Evolutionary conservation across 2,113 vertebrate genomes (phyloP).

Genomic region (Strix uralensis): DNA sequence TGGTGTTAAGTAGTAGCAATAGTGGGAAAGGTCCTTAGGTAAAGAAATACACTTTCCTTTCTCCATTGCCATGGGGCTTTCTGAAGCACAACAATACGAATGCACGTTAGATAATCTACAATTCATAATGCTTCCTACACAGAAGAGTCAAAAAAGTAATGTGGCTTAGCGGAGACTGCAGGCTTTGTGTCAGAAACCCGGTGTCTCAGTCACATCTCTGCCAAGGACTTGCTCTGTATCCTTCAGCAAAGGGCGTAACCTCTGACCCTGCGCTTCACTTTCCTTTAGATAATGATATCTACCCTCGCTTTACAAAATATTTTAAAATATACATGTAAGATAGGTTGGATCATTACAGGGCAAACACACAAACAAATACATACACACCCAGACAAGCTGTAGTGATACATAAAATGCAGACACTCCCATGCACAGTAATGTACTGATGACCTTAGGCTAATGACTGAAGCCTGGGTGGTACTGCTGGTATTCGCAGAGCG

Average conservation of each 20-base stretch:
- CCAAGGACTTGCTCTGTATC: neutral
- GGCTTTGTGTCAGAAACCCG: neutral
- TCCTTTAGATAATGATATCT: neutral
- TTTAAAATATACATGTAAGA: neutral
- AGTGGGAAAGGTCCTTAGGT: neutral
- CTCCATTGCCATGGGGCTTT: neutral
- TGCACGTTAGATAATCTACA: neutral
- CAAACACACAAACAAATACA: neutral
- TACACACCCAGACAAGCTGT: neutral
- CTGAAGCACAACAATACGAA: neutral
- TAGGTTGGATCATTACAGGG: neutral
- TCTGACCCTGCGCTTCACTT: neutral
- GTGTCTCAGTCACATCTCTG: fast-evolving
- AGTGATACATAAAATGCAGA: neutral
- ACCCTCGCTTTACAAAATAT: neutral
- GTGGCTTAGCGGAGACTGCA: neutral
- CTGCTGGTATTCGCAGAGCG: neutral
- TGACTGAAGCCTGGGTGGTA: slow-evolving; percentile 10
- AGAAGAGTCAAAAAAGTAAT: neutral
- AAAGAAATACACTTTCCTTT: neutral
- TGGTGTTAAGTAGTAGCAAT: neutral
- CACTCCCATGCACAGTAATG: slow-evolving; percentile 42
- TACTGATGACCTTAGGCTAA: slow-evolving; percentile 30
- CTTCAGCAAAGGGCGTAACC: neutral
- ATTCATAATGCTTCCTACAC: neutral